Evolutionary conservation across 2,888 invertebrate genomes (phyloP).

Genomic region (Drosophila rubida): DNA sequence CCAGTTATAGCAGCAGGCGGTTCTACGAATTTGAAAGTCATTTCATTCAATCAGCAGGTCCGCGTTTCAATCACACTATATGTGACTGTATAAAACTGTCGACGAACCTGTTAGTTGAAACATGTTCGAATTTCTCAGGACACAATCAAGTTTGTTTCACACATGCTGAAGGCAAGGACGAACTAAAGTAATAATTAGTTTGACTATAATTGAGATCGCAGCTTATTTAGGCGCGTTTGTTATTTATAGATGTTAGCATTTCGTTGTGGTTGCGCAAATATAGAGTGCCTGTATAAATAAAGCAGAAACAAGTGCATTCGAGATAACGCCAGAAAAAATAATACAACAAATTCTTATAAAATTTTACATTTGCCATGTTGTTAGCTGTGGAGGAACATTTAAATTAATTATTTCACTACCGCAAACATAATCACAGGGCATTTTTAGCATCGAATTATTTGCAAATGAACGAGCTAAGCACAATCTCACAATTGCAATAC

Average conservation of each 20-base stretch:
- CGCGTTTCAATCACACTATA: neutral
- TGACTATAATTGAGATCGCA: too few species aligned
- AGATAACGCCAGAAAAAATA: conserved; percentile 22
- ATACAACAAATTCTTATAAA: neutral
- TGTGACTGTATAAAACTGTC: neutral
- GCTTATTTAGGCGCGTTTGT: too few species aligned
- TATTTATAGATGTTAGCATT: conserved; percentile 23
- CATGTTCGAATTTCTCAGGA: neutral
- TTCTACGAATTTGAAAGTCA: neutral
- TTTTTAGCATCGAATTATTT: neutral
- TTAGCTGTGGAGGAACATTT: neutral
- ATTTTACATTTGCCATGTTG: conserved; percentile 9
- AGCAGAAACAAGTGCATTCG: conserved; percentile 7
- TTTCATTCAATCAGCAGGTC: neutral
- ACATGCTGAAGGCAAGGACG: too few species aligned
- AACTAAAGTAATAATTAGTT: too few species aligned
- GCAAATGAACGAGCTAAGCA: neutral
- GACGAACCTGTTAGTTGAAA: neutral
- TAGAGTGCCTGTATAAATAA: conserved; percentile 35
- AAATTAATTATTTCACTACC: conserved; percentile 6
- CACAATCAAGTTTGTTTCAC: too few species aligned
- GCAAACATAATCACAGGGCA: conserved; percentile 10
- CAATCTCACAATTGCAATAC: conserved; percentile 8
- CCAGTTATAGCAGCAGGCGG: neutral
- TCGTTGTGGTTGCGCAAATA: conserved; percentile 28